Evolutionary conservation across 2,888 invertebrate species (phyloP), one percentile per base, ranked within the genome.

Genomic region (Coleophora deauratella): DNA sequence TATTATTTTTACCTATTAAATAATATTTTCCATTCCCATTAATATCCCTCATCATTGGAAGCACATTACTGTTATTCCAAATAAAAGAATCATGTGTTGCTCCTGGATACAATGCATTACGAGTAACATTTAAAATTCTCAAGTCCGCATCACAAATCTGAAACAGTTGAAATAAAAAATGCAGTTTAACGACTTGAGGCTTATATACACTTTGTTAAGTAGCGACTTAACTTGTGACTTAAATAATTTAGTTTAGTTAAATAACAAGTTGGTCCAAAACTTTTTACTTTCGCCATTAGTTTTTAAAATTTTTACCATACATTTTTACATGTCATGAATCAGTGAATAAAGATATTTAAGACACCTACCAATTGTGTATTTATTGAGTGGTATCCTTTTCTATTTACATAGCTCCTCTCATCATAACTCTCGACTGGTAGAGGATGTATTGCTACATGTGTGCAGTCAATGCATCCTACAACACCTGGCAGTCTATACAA

Each of bases 381-480:
- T 10, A 41, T 41, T 9, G 41, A 41, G 15, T 41, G 28, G 32
- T 41, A 41, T 3, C 40, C 40, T 31, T 40, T 43, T n/a, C 43
- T 40, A 37, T 43, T 43, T 1, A 41, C 41, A 38, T 44, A 44
- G 27, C 21, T 35, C 8, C 11, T 6, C 30, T 41, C 44, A 11
- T 44, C 36, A 37, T 41, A 44, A n/a, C 28, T 12, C 3, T 35
- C 30, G 21, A 12, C 27, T 10, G 41, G 38, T 15, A 41, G 44
- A 34, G 41, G 38, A 12, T 33, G 14, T 10, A 44, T 44, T 0
- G 41, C 41, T 11, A 44, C 36, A 33, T 44, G 41, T 3, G 44
- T 44, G 34, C 44, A 44, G 38, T 44, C 44, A 36, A 44, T 41
- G n/a, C 35, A 21, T 4, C 44, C 44, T 3, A 42, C 14, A 21